These are phyloP conservation scores for Nasonia vitripennis DNA, from an alignment of 1,140 invertebrate genomes.

Conservation along the genomic window DNA sequence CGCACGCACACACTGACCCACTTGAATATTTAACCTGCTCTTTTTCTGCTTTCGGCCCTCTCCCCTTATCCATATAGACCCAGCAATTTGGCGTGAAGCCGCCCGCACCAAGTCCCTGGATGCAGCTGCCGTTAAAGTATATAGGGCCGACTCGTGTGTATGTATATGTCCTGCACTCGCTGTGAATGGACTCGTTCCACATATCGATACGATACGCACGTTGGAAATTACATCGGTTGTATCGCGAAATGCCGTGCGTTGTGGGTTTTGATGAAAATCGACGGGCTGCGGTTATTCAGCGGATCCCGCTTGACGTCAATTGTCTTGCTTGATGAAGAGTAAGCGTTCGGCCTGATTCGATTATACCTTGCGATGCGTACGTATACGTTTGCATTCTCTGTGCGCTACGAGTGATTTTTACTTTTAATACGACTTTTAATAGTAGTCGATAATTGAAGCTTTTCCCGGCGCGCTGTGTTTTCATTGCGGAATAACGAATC, in stretches of 20 bases:
- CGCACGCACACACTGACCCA: neutral
- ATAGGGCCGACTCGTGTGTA: neutral
- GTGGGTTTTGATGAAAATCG: neutral
- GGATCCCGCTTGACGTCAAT: neutral
- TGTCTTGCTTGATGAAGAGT: neutral
- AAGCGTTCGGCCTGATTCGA: neutral
- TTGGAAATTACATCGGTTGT: too few species aligned
- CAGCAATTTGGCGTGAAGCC: neutral
- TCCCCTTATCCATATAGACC: neutral
- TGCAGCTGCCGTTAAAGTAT: neutral
- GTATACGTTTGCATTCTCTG: too few species aligned
- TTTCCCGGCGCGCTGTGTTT: too few species aligned
- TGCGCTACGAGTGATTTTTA: neutral
- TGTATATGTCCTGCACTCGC: too few species aligned
- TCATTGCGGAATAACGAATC: too few species aligned
- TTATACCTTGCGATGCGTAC: too few species aligned
- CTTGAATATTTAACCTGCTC: neutral
- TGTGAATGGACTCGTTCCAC: neutral
- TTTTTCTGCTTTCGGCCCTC: neutral
- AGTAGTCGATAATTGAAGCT: too few species aligned
- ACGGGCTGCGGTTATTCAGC: neutral
- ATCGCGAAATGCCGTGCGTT: too few species aligned
- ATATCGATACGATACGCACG: too few species aligned
- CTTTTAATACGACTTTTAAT: too few species aligned
- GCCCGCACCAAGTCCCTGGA: neutral